Percentiles rank a stretch among this genome's conserved stretches.
phyloP scores from a whole-genome alignment of 2,113 vertebrate species.

The Brevimyrus niger region DNA sequence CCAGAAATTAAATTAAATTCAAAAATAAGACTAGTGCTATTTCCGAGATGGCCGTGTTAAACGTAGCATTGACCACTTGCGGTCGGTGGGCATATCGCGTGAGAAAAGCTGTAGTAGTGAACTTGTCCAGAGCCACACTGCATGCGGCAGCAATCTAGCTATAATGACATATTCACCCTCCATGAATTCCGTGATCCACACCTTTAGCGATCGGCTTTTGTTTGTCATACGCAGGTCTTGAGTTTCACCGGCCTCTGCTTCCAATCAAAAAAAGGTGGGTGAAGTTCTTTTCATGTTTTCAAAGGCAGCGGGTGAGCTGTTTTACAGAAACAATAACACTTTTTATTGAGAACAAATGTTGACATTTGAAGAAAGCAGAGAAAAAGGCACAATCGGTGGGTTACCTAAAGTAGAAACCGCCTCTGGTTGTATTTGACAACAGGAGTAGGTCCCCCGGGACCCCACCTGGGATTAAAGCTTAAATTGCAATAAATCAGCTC shows the following conservation, averaged over 20 bases:
- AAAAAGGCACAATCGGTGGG: slow-evolving; percentile 45
- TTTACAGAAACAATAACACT: slow-evolving; percentile 76
- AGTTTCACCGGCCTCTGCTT: slow-evolving; percentile 27
- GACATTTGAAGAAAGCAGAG: slow-evolving; percentile 67
- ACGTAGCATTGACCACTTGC: background rate
- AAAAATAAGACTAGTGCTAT: background rate
- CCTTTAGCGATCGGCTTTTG: slow-evolving; percentile 13
- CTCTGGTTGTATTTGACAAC: slow-evolving; percentile 64
- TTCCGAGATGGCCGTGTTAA: background rate
- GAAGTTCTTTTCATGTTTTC: slow-evolving; percentile 65
- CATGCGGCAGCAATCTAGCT: background rate
- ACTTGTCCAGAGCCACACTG: background rate
- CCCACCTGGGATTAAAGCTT: slow-evolving; percentile 74
- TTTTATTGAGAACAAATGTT: slow-evolving; percentile 85
- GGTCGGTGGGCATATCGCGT: background rate
- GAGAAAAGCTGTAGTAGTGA: background rate
- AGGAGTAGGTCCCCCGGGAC: slow-evolving; percentile 54
- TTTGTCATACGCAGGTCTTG: slow-evolving; percentile 17
- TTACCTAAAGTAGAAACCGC: slow-evolving; percentile 54
- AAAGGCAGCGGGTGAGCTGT: slow-evolving; percentile 64
- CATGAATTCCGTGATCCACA: background rate
- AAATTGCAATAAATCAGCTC: slow-evolving; percentile 68
- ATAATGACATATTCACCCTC: background rate
- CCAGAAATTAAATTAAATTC: background rate
- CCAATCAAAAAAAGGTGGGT: slow-evolving; percentile 50